These are phyloP conservation scores for Pemphredon lugubris DNA, from an alignment of 2,888 invertebrate species.

Conservation along the genomic window DNA sequence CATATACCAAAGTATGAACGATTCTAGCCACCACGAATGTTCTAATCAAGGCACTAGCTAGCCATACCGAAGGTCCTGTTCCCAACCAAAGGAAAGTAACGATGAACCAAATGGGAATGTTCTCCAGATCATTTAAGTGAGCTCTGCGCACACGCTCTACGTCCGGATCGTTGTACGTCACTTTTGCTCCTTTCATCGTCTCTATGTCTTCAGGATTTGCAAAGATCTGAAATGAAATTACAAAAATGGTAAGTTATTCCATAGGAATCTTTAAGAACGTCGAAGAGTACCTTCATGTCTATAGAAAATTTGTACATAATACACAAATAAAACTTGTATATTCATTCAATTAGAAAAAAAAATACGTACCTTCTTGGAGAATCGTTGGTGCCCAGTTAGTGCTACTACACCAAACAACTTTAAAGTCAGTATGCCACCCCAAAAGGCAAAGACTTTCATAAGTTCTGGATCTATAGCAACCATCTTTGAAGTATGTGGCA, in stretches of 20 bases:
- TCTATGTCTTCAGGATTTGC: slow-evolving; percentile 68
- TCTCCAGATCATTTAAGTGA: slow-evolving; percentile 84
- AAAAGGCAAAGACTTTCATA: slow-evolving; percentile 69
- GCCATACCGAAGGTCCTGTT: slow-evolving; percentile 80
- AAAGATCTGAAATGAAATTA: slow-evolving; percentile 65
- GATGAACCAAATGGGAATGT: slow-evolving; percentile 82
- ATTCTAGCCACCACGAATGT: slow-evolving; percentile 81
- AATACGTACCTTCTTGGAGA: slow-evolving; percentile 66
- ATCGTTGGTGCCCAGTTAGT: slow-evolving; percentile 66
- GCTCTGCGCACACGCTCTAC: slow-evolving; percentile 83
- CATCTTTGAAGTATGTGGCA: not conserved
- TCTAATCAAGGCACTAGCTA: slow-evolving; percentile 82
- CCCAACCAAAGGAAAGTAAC: slow-evolving; percentile 82
- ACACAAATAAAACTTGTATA: not conserved
- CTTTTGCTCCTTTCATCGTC: slow-evolving; percentile 9
- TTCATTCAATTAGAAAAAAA: not conserved
- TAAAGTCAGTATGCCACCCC: slow-evolving; percentile 68
- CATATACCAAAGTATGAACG: slow-evolving; percentile 83
- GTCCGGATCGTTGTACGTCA: slow-evolving; percentile 78
- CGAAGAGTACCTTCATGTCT: too few species aligned
- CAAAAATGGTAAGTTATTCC: too few species aligned
- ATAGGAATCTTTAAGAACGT: too few species aligned
- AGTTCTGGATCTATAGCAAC: slow-evolving; percentile 46
- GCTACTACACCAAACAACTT: slow-evolving; percentile 66
- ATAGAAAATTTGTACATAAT: not conserved